These are phyloP conservation scores for Nephila pilipes DNA, from an alignment of 1,140 invertebrate species.

Conservation along the genomic window DNA sequence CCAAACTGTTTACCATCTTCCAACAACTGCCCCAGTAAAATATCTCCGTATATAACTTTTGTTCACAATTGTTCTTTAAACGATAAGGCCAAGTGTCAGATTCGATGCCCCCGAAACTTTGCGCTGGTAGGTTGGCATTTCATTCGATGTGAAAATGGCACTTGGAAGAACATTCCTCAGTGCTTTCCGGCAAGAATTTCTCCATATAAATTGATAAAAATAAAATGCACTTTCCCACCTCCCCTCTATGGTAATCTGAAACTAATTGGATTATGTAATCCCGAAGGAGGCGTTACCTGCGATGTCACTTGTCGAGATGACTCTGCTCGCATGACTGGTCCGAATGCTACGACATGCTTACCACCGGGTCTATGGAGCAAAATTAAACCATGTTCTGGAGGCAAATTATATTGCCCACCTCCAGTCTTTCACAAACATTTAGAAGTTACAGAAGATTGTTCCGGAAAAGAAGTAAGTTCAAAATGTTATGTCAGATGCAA, in stretches of 20 bases:
- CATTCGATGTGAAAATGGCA: neutral
- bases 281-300: neutral
- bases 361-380: constrained; percentile 2
- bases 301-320: neutral
- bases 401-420: neutral
- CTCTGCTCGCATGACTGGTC: neutral
- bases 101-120: neutral
- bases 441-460: neutral
- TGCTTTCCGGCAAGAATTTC: neutral
- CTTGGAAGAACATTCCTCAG: neutral
- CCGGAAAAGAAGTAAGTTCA: neutral
- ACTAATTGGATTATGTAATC: neutral
- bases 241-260: neutral
- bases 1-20: neutral
- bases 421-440: neutral
- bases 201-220: neutral
- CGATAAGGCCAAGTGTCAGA: constrained; percentile 19
- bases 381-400: neutral
- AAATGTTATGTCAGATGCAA: neutral
- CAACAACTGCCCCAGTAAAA: neutral
- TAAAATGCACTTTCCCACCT: constrained; percentile 8
- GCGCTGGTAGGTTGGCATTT: neutral
- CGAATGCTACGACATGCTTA: constrained; percentile 36
- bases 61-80: neutral
- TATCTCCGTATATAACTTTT: neutral